Evolutionary conservation across 2,888 invertebrate genomes (phyloP).

Genomic region (Orchesella flavescens): DNA sequence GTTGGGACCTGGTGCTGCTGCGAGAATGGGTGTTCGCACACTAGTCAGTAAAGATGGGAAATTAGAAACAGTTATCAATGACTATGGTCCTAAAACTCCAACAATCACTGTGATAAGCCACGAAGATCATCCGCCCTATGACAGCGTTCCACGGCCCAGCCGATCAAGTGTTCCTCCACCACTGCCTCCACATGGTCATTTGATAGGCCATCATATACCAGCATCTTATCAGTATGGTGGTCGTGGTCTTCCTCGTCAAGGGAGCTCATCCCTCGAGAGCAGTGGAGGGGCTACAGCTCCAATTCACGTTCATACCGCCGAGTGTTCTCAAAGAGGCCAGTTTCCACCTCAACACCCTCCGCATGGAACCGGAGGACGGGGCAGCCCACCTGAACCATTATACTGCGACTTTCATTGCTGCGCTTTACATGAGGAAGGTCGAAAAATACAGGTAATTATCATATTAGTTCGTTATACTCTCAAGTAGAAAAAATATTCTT

Average conservation of each 20-base stretch:
- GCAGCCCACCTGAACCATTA: slow-evolving; percentile 76
- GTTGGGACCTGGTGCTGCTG: slow-evolving; percentile 77
- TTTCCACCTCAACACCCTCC: slow-evolving; percentile 71
- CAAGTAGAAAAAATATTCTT: too few species aligned
- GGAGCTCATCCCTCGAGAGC: slow-evolving; percentile 81
- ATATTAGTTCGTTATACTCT: slow-evolving; percentile 6
- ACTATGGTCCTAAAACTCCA: slow-evolving; percentile 75
- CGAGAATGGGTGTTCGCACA: slow-evolving; percentile 72
- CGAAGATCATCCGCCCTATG: slow-evolving; percentile 79
- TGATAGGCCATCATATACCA: slow-evolving; percentile 65
- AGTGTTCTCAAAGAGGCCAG: slow-evolving; percentile 76
- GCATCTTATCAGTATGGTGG: slow-evolving; percentile 69
- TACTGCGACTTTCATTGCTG: slow-evolving; percentile 98
- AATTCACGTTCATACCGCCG: slow-evolving; percentile 87
- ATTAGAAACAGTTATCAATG: slow-evolving; percentile 80
- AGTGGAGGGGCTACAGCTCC: slow-evolving; percentile 74
- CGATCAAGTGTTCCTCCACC: slow-evolving; percentile 75
- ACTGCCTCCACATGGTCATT: slow-evolving; percentile 68
- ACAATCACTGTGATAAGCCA: slow-evolving; percentile 83
- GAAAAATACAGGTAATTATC: slow-evolving; percentile 83
- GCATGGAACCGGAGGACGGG: slow-evolving; percentile 70
- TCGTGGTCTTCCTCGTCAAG: slow-evolving; percentile 73
- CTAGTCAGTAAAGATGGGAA: slow-evolving; percentile 74
- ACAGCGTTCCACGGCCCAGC: slow-evolving; percentile 74
- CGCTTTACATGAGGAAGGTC: slow-evolving; percentile 93